These are phyloP conservation scores for Motacilla alba DNA, from an alignment of 2,113 vertebrate species.

Conservation along the genomic window DNA sequence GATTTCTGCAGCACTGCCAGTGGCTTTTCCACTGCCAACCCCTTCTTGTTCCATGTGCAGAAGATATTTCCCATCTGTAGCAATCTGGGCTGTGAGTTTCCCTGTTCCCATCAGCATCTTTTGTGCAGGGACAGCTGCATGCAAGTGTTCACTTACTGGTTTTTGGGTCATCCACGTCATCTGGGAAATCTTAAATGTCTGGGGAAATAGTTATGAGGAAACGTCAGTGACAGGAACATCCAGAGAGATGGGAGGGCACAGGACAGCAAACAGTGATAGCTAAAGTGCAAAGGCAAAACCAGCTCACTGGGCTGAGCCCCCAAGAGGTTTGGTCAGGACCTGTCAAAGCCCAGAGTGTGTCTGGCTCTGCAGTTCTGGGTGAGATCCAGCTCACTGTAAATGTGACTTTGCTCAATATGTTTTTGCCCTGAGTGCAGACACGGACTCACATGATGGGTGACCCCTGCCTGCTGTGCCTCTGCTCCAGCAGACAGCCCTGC, in stretches of 20 bases:
- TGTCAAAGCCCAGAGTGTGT: neutral
- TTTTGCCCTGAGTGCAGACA: neutral
- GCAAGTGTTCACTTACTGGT: neutral
- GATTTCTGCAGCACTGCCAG: accelerated
- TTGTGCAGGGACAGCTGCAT: neutral
- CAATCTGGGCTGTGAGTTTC: neutral
- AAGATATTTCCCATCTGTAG: neutral
- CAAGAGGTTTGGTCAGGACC: neutral
- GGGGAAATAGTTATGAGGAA: neutral
- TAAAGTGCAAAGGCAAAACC: neutral
- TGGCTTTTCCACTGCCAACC: neutral
- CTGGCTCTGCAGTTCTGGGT: neutral
- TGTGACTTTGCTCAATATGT: neutral
- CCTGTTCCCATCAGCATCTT: neutral
- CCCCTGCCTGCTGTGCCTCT: neutral
- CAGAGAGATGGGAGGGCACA: neutral
- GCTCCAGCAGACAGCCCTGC: neutral
- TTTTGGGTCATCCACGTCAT: neutral
- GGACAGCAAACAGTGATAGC: neutral
- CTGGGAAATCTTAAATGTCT: neutral
- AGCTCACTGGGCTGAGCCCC: neutral
- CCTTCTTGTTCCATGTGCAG: neutral
- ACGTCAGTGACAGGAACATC: neutral
- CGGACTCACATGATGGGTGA: neutral
- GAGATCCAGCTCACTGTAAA: neutral